Conservation (phyloP, 2,888 invertebrate species). For the Myopa testacea region DNA sequence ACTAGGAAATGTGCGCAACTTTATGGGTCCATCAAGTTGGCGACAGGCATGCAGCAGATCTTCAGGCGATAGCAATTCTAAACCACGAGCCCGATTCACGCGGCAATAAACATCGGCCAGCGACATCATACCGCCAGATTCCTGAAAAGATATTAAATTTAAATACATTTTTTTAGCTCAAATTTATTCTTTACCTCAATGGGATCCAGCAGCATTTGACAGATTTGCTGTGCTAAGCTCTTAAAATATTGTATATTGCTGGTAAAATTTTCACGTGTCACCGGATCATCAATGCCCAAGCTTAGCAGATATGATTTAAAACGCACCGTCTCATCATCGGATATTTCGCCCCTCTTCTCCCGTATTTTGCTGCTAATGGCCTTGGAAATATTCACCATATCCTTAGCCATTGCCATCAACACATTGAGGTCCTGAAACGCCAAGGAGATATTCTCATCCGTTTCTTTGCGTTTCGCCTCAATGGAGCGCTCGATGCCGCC, state of each 20-base stretch:
- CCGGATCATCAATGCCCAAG: conserved; percentile 97
- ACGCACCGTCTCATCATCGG: conserved; percentile 95
- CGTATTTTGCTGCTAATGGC: conserved; percentile 92
- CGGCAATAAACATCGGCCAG: conserved; percentile 97
- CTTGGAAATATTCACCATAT: conserved; percentile 95
- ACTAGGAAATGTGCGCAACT: conserved; percentile 87
- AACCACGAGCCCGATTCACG: conserved; percentile 94
- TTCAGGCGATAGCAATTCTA: conserved; percentile 96
- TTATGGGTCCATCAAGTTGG: conserved; percentile 76
- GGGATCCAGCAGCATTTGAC: conserved; percentile 83
- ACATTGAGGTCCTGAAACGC: conserved; percentile 97
- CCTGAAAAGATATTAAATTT: conserved; percentile 68
- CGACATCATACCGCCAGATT: conserved; percentile 96
- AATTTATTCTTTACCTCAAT: conserved; percentile 73
- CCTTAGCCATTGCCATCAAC: conserved; percentile 95
- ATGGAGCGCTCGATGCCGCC: conserved; percentile 95
- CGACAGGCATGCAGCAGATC: conserved; percentile 94
- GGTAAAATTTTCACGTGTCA: conserved; percentile 90
- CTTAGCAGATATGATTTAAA: conserved; percentile 97
- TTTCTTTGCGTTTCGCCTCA: conserved; percentile 89
- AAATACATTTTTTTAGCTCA: background rate
- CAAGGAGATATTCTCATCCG: conserved; percentile 89
- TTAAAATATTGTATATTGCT: conserved; percentile 87
- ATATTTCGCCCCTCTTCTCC: conserved; percentile 94
- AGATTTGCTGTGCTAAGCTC: conserved; percentile 87